Evolutionary conservation across 1,140 invertebrate genomes (phyloP).

Genomic region (Anagrus nilaparvatae): DNA sequence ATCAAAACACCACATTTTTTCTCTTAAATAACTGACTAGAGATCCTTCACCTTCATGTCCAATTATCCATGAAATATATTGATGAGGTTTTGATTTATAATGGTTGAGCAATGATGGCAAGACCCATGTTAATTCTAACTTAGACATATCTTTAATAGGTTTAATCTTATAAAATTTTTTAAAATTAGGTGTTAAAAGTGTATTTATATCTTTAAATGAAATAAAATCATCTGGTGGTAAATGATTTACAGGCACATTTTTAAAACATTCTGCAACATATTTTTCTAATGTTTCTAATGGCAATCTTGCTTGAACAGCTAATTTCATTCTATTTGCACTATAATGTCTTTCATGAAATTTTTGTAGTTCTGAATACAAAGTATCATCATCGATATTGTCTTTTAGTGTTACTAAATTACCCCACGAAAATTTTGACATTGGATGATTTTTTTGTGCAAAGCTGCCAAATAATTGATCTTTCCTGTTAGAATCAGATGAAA

Average conservation of each 20-base stretch:
- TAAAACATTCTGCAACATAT: conserved; percentile 54
- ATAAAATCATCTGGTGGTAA: conserved; percentile 51
- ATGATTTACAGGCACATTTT: conserved; percentile 52
- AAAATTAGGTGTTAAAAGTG: conserved; percentile 57
- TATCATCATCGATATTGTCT: conserved; percentile 54
- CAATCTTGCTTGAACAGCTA: conserved; percentile 72
- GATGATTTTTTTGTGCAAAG: conserved; percentile 57
- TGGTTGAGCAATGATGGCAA: conserved; percentile 62
- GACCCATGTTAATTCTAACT: conserved; percentile 67
- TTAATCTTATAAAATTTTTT: conserved; percentile 68
- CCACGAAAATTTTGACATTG: conserved; percentile 73
- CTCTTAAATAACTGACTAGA: conserved; percentile 70
- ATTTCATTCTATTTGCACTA: conserved; percentile 79
- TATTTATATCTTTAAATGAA: conserved; percentile 34
- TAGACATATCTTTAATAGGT: conserved; percentile 62
- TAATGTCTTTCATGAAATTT: conserved; percentile 77
- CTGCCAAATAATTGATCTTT: conserved; percentile 64
- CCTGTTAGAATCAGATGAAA: conserved; percentile 55
- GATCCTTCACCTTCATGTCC: conserved; percentile 85
- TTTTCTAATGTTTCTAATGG: conserved; percentile 63
- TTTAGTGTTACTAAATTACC: conserved; percentile 72
- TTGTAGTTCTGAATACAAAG: conserved; percentile 55
- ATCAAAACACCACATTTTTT: conserved; percentile 76
- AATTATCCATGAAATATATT: conserved; percentile 72
- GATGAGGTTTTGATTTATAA: conserved; percentile 67